Conservation (phyloP, 92 coral and sea anemone genomes). For the Phenganax subtilis region DNA sequence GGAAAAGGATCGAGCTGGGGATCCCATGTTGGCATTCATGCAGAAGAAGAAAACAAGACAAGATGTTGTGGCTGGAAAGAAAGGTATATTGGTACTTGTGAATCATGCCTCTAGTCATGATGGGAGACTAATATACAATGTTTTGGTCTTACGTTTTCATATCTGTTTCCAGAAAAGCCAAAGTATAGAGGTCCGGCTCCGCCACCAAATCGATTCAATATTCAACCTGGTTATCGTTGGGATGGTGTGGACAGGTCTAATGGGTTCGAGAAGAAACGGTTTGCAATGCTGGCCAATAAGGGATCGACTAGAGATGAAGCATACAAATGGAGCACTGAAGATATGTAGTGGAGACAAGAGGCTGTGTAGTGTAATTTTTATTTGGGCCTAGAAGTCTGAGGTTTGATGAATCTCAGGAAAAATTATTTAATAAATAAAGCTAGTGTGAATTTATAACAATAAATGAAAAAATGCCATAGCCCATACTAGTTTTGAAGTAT, state of each 20-base stretch:
- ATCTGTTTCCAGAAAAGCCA: slow-evolving; percentile 64
- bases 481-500: too few relatives aligned
- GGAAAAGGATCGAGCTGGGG: slow-evolving; percentile 72
- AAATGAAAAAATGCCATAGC: too few relatives aligned
- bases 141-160: neutral
- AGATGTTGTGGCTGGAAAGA: slow-evolving; percentile 62
- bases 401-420: too few relatives aligned
- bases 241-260: slow-evolving; percentile 98
- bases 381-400: too few relatives aligned
- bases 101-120: neutral
- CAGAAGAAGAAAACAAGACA: slow-evolving; percentile 63
- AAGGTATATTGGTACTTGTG: slow-evolving; percentile 53
- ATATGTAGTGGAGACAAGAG: slow-evolving; percentile 52
- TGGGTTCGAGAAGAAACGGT: slow-evolving; percentile 89
- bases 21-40: slow-evolving; percentile 93
- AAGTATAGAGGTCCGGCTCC: slow-evolving; percentile 83
- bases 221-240: slow-evolving; percentile 94
- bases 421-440: too few relatives aligned
- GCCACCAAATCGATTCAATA: slow-evolving; percentile 82
- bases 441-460: too few relatives aligned
- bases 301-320: slow-evolving; percentile 67
- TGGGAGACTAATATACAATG: neutral
- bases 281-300: slow-evolving; percentile 85
- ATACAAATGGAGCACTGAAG: slow-evolving; percentile 93
- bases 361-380: too few relatives aligned